A percentile compares a stretch with the other conserved stretches of the same genome.
Conservation (phyloP, 2,888 invertebrate genomes). For the Ormyrus labotus region DNA sequence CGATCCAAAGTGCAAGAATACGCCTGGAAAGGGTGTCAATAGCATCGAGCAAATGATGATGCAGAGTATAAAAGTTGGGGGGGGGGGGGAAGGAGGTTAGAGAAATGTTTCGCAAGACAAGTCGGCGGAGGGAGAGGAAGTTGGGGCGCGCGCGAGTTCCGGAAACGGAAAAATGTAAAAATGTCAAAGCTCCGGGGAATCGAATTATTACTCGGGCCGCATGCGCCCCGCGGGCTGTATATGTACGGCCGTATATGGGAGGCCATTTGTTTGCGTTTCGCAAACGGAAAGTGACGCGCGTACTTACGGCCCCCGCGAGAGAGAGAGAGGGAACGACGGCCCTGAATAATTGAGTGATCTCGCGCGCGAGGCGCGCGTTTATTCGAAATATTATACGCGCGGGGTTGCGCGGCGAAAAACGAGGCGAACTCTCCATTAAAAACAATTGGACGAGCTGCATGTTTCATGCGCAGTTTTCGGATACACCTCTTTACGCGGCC, state of each 20-base stretch:
- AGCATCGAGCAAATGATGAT: too few species aligned
- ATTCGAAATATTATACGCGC: constrained; percentile 1
- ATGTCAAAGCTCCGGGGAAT: constrained; percentile 49
- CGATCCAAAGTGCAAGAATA: too few species aligned
- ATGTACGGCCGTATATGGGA: too few species aligned
- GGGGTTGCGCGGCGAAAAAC: too few species aligned
- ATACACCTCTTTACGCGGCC: not conserved
- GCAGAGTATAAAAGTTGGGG: too few species aligned
- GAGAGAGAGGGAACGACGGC: not conserved
- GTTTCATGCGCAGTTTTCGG: not conserved
- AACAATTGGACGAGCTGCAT: not conserved
- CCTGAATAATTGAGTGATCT: constrained; percentile 45
- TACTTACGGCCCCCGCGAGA: constrained; percentile 39
- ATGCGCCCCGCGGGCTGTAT: too few species aligned
- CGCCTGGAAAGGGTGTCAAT: too few species aligned
- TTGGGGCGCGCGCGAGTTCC: not conserved
- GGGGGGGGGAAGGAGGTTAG: too few species aligned
- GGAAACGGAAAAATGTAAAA: constrained; percentile 11
- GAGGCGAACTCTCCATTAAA: not conserved
- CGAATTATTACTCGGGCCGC: constrained; percentile 34
- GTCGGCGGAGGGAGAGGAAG: too few species aligned
- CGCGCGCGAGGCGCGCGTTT: not conserved
- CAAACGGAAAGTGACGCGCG: constrained; percentile 41
- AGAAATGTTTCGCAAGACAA: too few species aligned
- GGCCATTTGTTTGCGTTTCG: constrained; percentile 41